A percentile compares a stretch with the other conserved stretches of the same genome.
Conservation (phyloP, 2,797 vertebrate species). For the Telmatherina bonti region DNA sequence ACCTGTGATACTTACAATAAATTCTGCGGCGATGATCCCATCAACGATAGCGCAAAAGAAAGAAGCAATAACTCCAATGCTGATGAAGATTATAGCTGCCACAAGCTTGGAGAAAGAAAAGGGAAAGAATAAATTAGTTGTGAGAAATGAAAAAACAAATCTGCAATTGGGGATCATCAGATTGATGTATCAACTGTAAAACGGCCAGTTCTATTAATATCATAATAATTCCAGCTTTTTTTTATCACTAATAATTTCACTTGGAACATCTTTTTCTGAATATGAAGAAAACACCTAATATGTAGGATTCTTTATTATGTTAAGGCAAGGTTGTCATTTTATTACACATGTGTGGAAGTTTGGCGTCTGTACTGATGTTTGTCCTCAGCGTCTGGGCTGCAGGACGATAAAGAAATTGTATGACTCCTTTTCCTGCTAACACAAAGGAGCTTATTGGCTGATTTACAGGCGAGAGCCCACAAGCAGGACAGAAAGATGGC, state of each 20-base stretch:
- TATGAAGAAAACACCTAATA: not conserved
- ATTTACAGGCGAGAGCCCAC: conserved; percentile 69
- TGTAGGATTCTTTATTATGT: not conserved
- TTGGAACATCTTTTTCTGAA: not conserved
- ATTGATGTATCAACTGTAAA: not conserved
- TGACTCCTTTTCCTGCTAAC: conserved; percentile 55
- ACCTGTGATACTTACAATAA: conserved; percentile 90
- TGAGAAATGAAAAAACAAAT: not conserved
- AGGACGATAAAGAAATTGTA: conserved; percentile 74
- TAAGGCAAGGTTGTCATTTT: conserved; percentile 7
- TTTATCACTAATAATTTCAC: not conserved
- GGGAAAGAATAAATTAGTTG: not conserved
- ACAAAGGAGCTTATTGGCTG: conserved; percentile 68
- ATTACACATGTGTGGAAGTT: conserved; percentile 9
- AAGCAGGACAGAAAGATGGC: conserved; percentile 41
- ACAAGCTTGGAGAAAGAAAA: conserved; percentile 82
- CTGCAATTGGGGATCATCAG: not conserved
- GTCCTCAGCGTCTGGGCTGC: conserved; percentile 56
- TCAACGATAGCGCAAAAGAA: conserved; percentile 94
- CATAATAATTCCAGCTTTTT: not conserved
- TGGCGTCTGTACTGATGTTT: conserved; percentile 26
- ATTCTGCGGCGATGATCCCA: conserved; percentile 91
- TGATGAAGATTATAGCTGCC: conserved; percentile 94
- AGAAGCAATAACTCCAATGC: conserved; percentile 90
- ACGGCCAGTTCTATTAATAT: not conserved